These are phyloP conservation scores for Pterocles burchelli DNA, from an alignment of 2,113 vertebrate species.

Conservation along the genomic window DNA sequence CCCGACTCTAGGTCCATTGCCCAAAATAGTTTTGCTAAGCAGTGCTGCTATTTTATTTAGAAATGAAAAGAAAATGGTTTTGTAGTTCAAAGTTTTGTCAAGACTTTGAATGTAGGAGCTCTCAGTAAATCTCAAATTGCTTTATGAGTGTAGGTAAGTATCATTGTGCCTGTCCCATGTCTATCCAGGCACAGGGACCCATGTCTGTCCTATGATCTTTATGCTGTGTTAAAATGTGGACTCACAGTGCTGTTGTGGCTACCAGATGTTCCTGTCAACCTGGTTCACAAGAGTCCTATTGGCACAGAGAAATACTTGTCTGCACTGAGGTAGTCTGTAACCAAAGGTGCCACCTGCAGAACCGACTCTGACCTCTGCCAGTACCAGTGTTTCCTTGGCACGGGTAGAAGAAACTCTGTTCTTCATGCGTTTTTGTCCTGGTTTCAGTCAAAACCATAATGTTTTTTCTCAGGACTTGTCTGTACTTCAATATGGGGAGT, in stretches of 20 bases:
- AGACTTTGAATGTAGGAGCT: background rate
- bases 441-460: no score
- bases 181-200: background rate
- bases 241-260: background rate
- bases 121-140: background rate
- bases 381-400: background rate
- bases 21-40: background rate
- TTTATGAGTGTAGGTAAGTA: background rate
- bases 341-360: background rate
- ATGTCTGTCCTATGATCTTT: background rate
- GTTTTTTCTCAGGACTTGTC: background rate
- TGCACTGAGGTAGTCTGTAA: background rate
- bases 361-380: background rate
- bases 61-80: background rate
- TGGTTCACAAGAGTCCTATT: background rate
- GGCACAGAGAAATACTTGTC: background rate
- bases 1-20: background rate
- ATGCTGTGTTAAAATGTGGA: background rate
- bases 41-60: background rate
- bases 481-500: background rate
- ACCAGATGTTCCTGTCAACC: background rate
- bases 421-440: background rate
- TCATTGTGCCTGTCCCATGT: background rate
- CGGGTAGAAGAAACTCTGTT: background rate
- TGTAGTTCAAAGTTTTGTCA: background rate